Percentiles rank a stretch among this genome's conserved stretches.
phyloP scores from a whole-genome alignment of 1,140 invertebrate genomes.

The Bathynomus jamesi region DNA sequence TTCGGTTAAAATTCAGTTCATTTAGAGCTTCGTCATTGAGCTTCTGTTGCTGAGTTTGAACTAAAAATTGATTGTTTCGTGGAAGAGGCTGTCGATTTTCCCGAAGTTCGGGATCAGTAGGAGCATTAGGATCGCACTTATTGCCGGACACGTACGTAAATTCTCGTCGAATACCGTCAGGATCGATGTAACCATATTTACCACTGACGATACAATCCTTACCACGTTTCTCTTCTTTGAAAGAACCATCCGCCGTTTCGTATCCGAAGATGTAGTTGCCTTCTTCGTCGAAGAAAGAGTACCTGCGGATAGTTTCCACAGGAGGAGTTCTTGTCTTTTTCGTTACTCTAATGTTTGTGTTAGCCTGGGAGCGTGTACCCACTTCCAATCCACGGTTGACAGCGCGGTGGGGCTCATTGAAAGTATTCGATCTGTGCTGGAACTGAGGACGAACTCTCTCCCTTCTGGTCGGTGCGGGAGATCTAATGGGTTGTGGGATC shows the following conservation, averaged over 20 bases:
- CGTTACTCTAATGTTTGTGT: not conserved
- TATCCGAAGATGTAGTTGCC: conserved; percentile 83
- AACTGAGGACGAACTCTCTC: too few relatives aligned
- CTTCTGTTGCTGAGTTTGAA: conserved; percentile 34
- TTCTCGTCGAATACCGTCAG: conserved; percentile 75
- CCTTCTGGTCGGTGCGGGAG: not conserved
- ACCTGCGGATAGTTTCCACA: conserved; percentile 37
- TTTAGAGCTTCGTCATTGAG: too few relatives aligned
- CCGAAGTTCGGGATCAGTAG: conserved; percentile 44
- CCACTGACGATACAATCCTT: conserved; percentile 78
- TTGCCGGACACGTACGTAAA: conserved; percentile 88
- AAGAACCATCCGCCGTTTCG: conserved; percentile 78
- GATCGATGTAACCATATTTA: conserved; percentile 81
- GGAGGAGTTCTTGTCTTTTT: conserved; percentile 19
- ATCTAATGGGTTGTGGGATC: not conserved
- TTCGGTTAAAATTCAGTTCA: too few relatives aligned
- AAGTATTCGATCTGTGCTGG: not conserved
- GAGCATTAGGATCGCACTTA: conserved; percentile 65
- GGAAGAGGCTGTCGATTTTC: conserved; percentile 41
- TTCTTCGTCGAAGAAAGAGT: conserved; percentile 43
- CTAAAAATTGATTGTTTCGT: conserved; percentile 30
- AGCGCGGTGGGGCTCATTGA: conserved; percentile 15
- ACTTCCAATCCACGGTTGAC: conserved; percentile 23
- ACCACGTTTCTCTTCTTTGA: conserved; percentile 77
- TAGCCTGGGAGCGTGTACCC: conserved; percentile 19